Evolutionary conservation across 2,888 invertebrate genomes (phyloP).

Genomic region (Hemicrepidius hirtus): DNA sequence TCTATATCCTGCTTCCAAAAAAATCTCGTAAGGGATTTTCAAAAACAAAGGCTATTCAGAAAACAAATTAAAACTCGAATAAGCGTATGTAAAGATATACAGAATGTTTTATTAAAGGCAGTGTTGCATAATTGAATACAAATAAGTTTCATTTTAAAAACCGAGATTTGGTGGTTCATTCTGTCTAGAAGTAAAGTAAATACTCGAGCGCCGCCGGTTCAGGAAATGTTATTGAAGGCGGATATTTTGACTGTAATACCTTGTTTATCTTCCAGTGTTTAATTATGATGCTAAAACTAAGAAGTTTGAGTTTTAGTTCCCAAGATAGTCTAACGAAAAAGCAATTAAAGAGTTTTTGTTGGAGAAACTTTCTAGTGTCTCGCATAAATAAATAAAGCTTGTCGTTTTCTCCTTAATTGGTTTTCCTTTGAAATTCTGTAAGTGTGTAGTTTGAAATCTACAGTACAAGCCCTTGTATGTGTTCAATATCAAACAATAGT

Average conservation of each 20-base stretch:
- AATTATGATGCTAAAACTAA: conserved; percentile 15
- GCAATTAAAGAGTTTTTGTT: conserved; percentile 22
- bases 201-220: no score
- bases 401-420: conserved; percentile 7
- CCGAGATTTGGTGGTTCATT: no score
- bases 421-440: conserved; percentile 9
- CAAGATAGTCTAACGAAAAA: not conserved
- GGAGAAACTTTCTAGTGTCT: not conserved
- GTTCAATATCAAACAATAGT: not conserved
- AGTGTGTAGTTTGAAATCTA: conserved; percentile 13
- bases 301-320: conserved; percentile 8
- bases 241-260: conserved; percentile 1
- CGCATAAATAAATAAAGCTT: conserved; percentile 21
- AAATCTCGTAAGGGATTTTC: no score
- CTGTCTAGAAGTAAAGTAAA: no score
- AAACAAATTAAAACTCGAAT: no score
- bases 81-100: no score
- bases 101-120: no score
- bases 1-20: no score
- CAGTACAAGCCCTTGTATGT: not conserved
- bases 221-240: no score
- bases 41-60: no score
- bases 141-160: no score
- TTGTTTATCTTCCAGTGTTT: conserved; percentile 6
- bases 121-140: no score